phyloP scores from a whole-genome alignment of 2,888 invertebrate genomes.

The Nezara viridula region DNA sequence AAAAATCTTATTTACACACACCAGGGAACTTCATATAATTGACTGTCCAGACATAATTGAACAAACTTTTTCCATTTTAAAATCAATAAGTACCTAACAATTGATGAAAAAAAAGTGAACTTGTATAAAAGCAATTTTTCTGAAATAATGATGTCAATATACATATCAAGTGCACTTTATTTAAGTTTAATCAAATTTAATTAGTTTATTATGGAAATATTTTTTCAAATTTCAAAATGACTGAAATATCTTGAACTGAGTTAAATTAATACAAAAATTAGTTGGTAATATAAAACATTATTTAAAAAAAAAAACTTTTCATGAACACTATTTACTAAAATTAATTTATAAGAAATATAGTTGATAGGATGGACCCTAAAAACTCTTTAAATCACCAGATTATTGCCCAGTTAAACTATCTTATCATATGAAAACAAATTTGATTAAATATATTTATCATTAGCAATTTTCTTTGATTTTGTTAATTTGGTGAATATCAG shows the following conservation, averaged over 20 bases:
- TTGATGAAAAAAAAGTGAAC: neutral
- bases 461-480: neutral
- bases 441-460: neutral
- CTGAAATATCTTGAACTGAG: neutral
- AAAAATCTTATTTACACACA: constrained; percentile 55
- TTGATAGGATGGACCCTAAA: neutral
- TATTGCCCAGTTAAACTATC: neutral
- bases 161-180: neutral
- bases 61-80: constrained; percentile 13
- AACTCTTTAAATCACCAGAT: neutral
- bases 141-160: neutral
- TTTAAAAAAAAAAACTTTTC: neutral
- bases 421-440: neutral
- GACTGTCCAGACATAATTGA: constrained; percentile 54
- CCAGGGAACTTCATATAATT: constrained; percentile 52
- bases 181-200: constrained; percentile 2
- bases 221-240: neutral
- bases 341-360: neutral
- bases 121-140: neutral
- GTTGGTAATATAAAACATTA: neutral
- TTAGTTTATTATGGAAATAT: neutral
- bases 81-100: neutral
- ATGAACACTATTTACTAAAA: neutral
- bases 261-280: neutral
- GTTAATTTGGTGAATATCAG: neutral